These are phyloP conservation scores for Melieria crassipennis DNA, from an alignment of 2,888 invertebrate genomes.

Conservation along the genomic window DNA sequence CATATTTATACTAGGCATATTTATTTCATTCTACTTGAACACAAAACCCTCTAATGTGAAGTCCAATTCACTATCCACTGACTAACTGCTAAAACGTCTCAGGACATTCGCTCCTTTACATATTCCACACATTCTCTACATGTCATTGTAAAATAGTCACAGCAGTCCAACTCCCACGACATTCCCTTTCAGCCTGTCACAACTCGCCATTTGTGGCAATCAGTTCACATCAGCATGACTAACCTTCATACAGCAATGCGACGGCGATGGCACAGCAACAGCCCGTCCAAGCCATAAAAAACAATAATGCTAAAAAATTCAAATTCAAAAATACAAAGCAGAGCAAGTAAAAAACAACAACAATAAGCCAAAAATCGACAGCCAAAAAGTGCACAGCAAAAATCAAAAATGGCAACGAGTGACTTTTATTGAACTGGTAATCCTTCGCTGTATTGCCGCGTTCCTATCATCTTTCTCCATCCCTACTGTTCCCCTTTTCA, in stretches of 20 bases:
- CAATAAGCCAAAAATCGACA: neutral
- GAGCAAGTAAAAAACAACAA: neutral
- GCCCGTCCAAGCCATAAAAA: constrained; percentile 13
- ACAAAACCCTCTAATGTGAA: too few species aligned
- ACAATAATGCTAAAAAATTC: constrained; percentile 18
- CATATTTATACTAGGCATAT: neutral
- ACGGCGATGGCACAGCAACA: neutral
- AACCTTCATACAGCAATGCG: neutral
- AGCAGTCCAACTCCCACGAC: too few species aligned
- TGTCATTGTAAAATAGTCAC: too few species aligned
- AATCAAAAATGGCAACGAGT: constrained; percentile 10
- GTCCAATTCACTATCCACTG: too few species aligned
- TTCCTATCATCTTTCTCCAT: neutral
- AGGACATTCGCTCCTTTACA: too few species aligned
- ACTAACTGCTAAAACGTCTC: too few species aligned
- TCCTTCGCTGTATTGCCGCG: neutral
- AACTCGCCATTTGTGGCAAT: too few species aligned
- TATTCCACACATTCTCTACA: too few species aligned
- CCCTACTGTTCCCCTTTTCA: neutral
- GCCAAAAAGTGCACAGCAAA: neutral
- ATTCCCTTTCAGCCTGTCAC: too few species aligned
- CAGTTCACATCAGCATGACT: neutral
- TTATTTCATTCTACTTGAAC: too few species aligned
- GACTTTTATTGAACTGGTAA: constrained; percentile 29
- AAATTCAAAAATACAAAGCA: constrained; percentile 2